phyloP scores from a whole-genome alignment of 2,888 invertebrate species.

The Noctua pronuba region DNA sequence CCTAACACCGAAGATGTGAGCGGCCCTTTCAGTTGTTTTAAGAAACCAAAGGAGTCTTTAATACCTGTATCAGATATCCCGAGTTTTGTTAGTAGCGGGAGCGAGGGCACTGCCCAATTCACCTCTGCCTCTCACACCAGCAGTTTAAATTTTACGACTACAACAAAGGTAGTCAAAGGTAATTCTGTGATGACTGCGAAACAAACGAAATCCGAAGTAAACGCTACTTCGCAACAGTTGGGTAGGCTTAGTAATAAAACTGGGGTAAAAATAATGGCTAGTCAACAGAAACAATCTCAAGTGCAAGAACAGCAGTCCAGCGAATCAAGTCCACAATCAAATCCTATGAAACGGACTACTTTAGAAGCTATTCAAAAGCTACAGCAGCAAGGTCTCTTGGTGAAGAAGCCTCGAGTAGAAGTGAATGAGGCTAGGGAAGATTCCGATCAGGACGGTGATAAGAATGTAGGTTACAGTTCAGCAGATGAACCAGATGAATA shows the following conservation, averaged over 20 bases:
- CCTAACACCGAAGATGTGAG: slow-evolving; percentile 71
- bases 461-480: slow-evolving; percentile 70
- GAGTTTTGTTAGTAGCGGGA: slow-evolving; percentile 63
- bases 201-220: slow-evolving; percentile 81
- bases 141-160: slow-evolving; percentile 78
- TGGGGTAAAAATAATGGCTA: slow-evolving; percentile 82
- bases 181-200: slow-evolving; percentile 78
- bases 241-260: slow-evolving; percentile 79
- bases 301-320: slow-evolving; percentile 77
- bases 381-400: slow-evolving; percentile 85
- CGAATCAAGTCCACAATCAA: slow-evolving; percentile 77
- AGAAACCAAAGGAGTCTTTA: slow-evolving; percentile 84
- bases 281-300: slow-evolving; percentile 79
- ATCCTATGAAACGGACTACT: slow-evolving; percentile 78
- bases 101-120: slow-evolving; percentile 72
- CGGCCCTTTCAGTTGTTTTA: slow-evolving; percentile 84
- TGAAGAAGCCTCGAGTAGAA: slow-evolving; percentile 85
- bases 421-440: slow-evolving; percentile 75
- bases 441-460: slow-evolving; percentile 74
- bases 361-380: slow-evolving; percentile 86
- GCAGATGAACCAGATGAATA: slow-evolving; percentile 70
- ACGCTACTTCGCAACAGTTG: slow-evolving; percentile 79
- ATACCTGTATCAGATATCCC: slow-evolving; percentile 77
- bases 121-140: slow-evolving; percentile 77
- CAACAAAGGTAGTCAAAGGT: slow-evolving; percentile 79